Conservation (phyloP, 2,888 invertebrate genomes). For the Microplitis manilae region DNA sequence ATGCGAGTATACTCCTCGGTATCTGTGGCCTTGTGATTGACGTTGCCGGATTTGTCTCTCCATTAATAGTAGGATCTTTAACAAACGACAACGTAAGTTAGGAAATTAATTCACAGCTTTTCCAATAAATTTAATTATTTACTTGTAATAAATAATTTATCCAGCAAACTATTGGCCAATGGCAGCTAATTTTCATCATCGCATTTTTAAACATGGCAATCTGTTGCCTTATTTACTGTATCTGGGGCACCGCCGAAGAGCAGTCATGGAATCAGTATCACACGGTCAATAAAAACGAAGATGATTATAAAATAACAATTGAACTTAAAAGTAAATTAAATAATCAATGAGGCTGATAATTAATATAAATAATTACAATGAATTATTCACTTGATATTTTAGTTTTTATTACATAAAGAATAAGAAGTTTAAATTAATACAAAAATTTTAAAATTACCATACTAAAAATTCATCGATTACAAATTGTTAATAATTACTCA, state of each 20-base stretch:
- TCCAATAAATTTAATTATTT: neutral
- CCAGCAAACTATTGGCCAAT: constrained; percentile 68
- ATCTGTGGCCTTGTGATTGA: constrained; percentile 75
- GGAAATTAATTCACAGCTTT: neutral
- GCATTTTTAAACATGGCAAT: constrained; percentile 57
- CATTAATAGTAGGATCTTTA: constrained; percentile 76
- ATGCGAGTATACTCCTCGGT: constrained; percentile 75
- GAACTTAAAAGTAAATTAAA: constrained; percentile 18
- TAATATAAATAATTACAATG: neutral
- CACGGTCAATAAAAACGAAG: constrained; percentile 31
- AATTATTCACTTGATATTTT: neutral
- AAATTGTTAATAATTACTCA: neutral
- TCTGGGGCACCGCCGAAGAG: constrained; percentile 63
- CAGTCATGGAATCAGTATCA: constrained; percentile 63
- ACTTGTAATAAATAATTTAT: neutral
- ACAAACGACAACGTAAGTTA: constrained; percentile 77
- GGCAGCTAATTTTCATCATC: constrained; percentile 66
- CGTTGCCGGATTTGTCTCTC: constrained; percentile 76
- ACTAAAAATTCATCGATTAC: neutral
- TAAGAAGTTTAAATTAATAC: neutral
- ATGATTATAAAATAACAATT: constrained; percentile 38
- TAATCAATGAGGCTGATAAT: neutral
- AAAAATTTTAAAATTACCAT: constrained; percentile 25
- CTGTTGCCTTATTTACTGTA: constrained; percentile 56
- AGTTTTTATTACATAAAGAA: neutral